phyloP scores from a whole-genome alignment of 2,888 invertebrate species.

The Baronia brevicornis region DNA sequence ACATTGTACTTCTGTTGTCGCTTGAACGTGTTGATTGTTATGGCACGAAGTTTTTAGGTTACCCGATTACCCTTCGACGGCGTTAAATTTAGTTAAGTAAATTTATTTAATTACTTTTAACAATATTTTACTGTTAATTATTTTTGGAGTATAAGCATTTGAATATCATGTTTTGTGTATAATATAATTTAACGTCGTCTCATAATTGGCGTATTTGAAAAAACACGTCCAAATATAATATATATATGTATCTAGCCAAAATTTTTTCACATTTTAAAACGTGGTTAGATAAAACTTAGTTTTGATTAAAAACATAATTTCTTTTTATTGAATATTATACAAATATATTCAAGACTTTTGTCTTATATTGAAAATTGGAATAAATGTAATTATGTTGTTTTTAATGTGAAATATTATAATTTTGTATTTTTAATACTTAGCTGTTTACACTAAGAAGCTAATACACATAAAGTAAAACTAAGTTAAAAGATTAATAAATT shows the following conservation, averaged over 20 bases:
- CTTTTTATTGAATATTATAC: conserved; percentile 3
- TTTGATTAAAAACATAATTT: conserved; percentile 14
- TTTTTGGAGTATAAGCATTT: conserved; percentile 24
- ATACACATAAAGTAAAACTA: conserved; percentile 4
- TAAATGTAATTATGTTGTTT: conserved; percentile 1
- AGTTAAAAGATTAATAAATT: conserved; percentile 9
- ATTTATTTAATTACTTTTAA: conserved; percentile 19
- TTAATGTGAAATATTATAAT: neutral
- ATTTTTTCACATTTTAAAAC: conserved; percentile 13
- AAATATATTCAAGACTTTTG: conserved; percentile 9
- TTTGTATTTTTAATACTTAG: too few relatives aligned
- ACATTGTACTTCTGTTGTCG: conserved; percentile 66
- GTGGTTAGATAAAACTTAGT: conserved; percentile 20
- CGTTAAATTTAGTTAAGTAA: conserved; percentile 41
- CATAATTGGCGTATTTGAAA: conserved; percentile 1
- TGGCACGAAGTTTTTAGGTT: conserved; percentile 68
- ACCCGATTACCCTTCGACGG: conserved; percentile 41
- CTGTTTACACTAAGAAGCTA: too few relatives aligned
- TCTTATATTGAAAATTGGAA: neutral
- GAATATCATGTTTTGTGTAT: conserved; percentile 22
- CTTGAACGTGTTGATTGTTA: conserved; percentile 66
- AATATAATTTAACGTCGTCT: conserved; percentile 39
- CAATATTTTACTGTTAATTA: conserved; percentile 22
- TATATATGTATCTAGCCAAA: conserved; percentile 8
- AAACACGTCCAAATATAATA: too few relatives aligned